Base-by-base conservation (phyloP, 1,140 invertebrate species). In the Bombus confusus region DNA sequence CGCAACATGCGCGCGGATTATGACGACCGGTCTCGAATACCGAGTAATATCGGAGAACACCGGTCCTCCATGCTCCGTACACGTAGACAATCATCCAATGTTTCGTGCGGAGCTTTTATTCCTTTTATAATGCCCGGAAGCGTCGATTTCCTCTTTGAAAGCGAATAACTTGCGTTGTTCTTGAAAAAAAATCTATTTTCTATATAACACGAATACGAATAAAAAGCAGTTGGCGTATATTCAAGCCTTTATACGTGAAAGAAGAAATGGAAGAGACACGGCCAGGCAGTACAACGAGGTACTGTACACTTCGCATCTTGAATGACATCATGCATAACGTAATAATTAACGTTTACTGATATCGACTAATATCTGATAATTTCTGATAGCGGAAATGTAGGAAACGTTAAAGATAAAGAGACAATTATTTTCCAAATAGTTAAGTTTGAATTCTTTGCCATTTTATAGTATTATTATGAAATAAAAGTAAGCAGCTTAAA, bases 1-100 rank as follows among this genome's bases (percentile, higher is more conserved):
- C 86, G 69, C 43, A 41, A 34, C 87, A 83, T 87, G 86, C 86
- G 86, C 85, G 74, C 25, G 68, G 77, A 85, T 88, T 81, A 88
- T 59, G 39, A 85, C 31, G 52, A 41, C 34, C 62, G 18, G 76
- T 47, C 13, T 37, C n/a, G 43, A 88, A 75, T 76, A 12, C 43
- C 28, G 62, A 52, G 43, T 59, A 88, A 87, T 79, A 86, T 85
- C 83, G 83, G 72, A 78, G 72, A 78, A 86, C 69, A 66, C n/a
- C 25, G 15, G 43, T 47, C 12, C 39, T 15, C 13, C 12, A 10
- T 12, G 22, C 59, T n/a, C 12, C 28, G 59, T 28, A 28, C 9
- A 25, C 22, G 31, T 92, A 57, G 41, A 1, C 43, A 9, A 37
- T 34, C 31, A 13, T 28, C 25, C 47, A 52, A 22, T 52, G 47